phyloP scores from a whole-genome alignment of 2,888 invertebrate species.

The Agrotis ipsilon region DNA sequence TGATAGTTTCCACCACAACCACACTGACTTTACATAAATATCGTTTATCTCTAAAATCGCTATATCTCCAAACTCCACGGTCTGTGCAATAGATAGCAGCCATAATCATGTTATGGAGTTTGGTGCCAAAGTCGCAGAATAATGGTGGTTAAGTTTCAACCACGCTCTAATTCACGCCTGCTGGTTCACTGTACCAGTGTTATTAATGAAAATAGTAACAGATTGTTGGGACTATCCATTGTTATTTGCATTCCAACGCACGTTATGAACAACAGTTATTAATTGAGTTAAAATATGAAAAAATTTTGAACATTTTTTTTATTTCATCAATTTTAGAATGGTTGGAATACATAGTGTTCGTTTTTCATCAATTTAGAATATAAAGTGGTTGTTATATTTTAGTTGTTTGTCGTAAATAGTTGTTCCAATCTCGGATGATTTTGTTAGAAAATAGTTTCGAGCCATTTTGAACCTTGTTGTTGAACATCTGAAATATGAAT shows the following conservation, averaged over 20 bases:
- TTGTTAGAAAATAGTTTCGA: neutral
- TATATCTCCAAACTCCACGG: conserved; percentile 9
- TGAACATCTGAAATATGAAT: neutral
- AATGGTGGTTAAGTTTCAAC: conserved; percentile 77
- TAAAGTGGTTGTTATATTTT: neutral
- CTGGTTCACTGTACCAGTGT: conserved; percentile 69
- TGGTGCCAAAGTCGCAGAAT: conserved; percentile 78
- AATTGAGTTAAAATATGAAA: conserved; percentile 33
- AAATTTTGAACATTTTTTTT: conserved; percentile 10
- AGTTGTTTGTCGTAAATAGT: too few species aligned
- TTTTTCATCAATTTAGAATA: neutral
- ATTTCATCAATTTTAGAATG: conserved; percentile 2
- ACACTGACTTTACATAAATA: too few species aligned
- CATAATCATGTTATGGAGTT: conserved; percentile 78
- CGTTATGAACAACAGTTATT: conserved; percentile 36
- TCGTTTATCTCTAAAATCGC: conserved; percentile 27
- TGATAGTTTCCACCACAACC: too few species aligned
- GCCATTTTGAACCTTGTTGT: neutral
- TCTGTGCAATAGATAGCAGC: conserved; percentile 47
- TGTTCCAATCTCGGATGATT: neutral
- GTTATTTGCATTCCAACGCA: conserved; percentile 44
- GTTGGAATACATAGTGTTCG: neutral
- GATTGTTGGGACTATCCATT: conserved; percentile 62
- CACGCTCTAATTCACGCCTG: conserved; percentile 78
- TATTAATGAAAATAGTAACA: conserved; percentile 75